Percentiles rank a stretch among this genome's conserved stretches.
Conservation (phyloP, 35 echinoderm and acorn worm species). For the Eucidaris tribuloides region DNA sequence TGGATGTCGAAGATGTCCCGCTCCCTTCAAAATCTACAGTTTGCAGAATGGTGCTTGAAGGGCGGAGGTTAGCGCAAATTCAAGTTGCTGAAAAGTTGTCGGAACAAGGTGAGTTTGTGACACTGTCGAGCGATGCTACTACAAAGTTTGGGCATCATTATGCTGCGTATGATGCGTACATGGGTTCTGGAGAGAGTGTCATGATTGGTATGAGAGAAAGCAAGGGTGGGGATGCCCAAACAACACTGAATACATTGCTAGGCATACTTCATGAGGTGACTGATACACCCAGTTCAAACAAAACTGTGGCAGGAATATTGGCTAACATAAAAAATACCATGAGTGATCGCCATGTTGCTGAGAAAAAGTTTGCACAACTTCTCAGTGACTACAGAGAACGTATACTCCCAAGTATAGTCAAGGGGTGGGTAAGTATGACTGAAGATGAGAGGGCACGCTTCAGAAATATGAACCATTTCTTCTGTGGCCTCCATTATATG, state of each 20-base stretch:
- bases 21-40: conserved; percentile 18
- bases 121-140: conserved; percentile 52
- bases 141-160: conserved; percentile 69
- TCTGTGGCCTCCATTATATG: conserved; percentile 74
- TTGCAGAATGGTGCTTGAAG: conserved; percentile 20
- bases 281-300: background rate
- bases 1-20: too few relatives aligned
- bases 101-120: background rate
- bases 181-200: background rate
- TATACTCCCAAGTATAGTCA: conserved; percentile 47
- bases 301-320: conserved; percentile 18
- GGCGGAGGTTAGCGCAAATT: conserved; percentile 18
- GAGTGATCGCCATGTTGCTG: conserved; percentile 61
- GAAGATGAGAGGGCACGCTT: background rate
- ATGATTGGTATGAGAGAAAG: conserved; percentile 54
- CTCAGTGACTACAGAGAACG: conserved; percentile 41
- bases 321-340: conserved; percentile 55
- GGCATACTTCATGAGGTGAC: conserved; percentile 36
- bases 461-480: conserved; percentile 59
- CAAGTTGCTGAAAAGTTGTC: background rate
- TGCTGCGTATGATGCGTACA: conserved; percentile 37
- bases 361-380: conserved; percentile 38
- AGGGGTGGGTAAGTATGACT: conserved; percentile 38
- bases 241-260: conserved; percentile 34
- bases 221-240: conserved; percentile 28